These are phyloP conservation scores for Zonotrichia leucophrys DNA, from an alignment of 2,113 vertebrate genomes.

Conservation along the genomic window DNA sequence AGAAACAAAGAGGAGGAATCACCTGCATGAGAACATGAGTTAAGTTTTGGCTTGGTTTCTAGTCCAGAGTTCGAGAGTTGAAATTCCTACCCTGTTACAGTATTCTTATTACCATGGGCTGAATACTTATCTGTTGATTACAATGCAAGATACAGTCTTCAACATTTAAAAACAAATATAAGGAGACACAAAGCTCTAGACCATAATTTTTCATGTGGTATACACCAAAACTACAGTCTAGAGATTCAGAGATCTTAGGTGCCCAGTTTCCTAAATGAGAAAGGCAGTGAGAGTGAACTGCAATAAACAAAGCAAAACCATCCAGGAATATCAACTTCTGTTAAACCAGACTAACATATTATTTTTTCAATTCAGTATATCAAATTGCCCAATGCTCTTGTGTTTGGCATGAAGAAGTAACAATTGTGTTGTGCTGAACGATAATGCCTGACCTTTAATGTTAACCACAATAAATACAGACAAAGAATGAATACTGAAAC, in stretches of 20 bases:
- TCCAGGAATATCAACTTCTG: neutral
- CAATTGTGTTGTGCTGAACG: neutral
- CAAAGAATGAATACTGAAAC: neutral
- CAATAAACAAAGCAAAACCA: neutral
- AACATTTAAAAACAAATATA: neutral
- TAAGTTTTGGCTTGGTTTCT: constrained; percentile 12
- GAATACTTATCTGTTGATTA: neutral
- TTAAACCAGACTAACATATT: neutral
- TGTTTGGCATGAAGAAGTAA: neutral
- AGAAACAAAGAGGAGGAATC: constrained; percentile 34
- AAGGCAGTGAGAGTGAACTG: neutral
- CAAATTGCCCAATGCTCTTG: neutral
- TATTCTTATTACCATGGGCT: neutral
- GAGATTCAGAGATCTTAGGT: neutral
- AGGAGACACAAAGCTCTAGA: neutral
- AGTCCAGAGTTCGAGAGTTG: neutral
- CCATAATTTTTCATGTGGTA: neutral
- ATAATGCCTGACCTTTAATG: neutral
- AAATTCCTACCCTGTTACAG: neutral
- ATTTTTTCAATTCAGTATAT: neutral
- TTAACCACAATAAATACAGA: neutral
- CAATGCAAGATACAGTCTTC: neutral
- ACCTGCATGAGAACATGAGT: neutral
- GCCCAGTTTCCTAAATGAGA: neutral
- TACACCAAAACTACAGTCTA: neutral